A percentile compares a stretch with the other conserved stretches of the same genome.
Evolutionary conservation across 2,797 vertebrate genomes (phyloP).

Genomic region (Eremophila alpestris): DNA sequence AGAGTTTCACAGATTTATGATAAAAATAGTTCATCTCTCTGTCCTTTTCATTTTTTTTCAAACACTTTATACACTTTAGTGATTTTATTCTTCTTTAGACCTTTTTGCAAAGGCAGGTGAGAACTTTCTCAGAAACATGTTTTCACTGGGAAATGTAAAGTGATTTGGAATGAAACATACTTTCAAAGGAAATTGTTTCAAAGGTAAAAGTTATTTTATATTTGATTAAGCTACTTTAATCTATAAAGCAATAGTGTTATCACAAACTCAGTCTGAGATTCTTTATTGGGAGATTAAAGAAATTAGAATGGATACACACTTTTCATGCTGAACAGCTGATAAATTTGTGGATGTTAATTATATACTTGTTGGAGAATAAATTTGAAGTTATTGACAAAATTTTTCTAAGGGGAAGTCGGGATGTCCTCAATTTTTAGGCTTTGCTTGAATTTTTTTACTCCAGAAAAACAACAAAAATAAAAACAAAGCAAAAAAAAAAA

Average conservation of each 20-base stretch:
- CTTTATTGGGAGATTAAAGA: background rate
- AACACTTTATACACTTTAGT: background rate
- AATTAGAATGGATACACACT: background rate
- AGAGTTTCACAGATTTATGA: background rate
- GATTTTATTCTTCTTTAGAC: background rate
- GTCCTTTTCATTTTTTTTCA: background rate
- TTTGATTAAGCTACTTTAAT: background rate
- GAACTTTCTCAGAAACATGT: background rate
- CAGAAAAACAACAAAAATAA: too few species aligned
- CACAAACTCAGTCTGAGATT: background rate
- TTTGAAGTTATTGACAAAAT: background rate
- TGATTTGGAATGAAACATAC: background rate
- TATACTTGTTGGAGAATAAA: background rate
- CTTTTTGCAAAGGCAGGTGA: background rate
- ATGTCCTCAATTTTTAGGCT: background rate
- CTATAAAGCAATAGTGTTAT: background rate
- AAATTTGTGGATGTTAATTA: background rate
- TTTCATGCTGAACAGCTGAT: background rate
- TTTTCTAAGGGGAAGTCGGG: background rate
- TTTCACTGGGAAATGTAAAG: background rate
- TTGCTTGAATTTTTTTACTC: background rate
- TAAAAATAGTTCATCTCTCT: background rate
- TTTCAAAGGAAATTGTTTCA: slow-evolving; percentile 6
- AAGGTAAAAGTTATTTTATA: background rate
- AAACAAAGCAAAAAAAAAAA: too few species aligned